These are phyloP conservation scores for Phalacrocorax aristotelis DNA, from an alignment of 2,113 vertebrate species.

Conservation along the genomic window DNA sequence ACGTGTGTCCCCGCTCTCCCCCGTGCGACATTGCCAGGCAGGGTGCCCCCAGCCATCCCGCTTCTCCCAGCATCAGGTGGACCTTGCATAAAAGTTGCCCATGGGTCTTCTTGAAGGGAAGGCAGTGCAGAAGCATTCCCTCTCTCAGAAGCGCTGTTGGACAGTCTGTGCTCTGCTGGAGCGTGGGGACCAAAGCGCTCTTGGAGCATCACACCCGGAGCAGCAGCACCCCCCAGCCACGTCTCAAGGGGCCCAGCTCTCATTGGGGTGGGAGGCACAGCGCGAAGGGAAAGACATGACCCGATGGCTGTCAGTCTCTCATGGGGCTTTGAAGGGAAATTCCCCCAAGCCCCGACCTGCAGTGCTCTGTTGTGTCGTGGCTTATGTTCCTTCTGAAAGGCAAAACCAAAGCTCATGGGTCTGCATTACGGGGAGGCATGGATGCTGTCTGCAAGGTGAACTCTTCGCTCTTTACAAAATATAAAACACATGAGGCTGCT, in stretches of 20 bases:
- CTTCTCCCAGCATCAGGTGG: background rate
- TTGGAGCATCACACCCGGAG: background rate
- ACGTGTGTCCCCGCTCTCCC: accelerated
- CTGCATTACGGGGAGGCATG: background rate
- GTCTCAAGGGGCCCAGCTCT: background rate
- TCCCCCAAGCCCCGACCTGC: accelerated
- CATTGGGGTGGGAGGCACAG: background rate
- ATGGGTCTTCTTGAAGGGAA: accelerated
- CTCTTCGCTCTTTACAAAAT: background rate
- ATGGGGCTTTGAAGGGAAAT: background rate
- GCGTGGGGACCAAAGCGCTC: accelerated
- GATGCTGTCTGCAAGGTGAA: background rate
- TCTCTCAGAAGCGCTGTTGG: background rate
- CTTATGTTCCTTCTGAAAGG: background rate
- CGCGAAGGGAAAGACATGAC: background rate
- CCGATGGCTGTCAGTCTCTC: background rate
- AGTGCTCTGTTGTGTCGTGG: background rate
- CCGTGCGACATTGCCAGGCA: accelerated
- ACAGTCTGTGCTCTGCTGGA: background rate
- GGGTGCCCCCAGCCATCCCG: background rate
- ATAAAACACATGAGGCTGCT: accelerated
- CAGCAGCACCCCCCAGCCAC: background rate
- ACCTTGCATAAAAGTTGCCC: background rate
- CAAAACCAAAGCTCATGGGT: background rate
- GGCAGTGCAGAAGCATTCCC: background rate